A percentile compares a stretch with the other conserved stretches of the same genome.
Conservation (phyloP, 2,888 invertebrate species). For the Spilosoma lubricipeda region DNA sequence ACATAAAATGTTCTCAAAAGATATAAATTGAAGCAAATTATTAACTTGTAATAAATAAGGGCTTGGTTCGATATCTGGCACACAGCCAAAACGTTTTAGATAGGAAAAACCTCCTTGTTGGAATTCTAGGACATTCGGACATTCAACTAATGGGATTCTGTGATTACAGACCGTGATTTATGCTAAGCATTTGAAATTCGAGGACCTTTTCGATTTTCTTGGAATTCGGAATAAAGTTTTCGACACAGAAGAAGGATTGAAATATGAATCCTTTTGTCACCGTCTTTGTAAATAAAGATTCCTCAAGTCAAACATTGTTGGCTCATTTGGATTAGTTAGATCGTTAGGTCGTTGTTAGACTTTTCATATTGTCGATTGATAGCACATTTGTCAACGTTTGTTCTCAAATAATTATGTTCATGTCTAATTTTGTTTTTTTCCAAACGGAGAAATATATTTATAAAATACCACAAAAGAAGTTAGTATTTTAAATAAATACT, state of each 20-base stretch:
- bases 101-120: conserved; percentile 68
- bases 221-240: conserved; percentile 34
- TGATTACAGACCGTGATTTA: conserved; percentile 62
- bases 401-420: too few species aligned
- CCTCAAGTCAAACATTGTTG: not conserved
- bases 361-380: not conserved
- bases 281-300: not conserved
- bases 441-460: too few species aligned
- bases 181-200: conserved; percentile 48
- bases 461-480: too few species aligned
- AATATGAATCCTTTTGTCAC: not conserved
- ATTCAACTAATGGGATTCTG: conserved; percentile 67
- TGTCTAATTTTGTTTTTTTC: too few species aligned
- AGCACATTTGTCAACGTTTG: too few species aligned
- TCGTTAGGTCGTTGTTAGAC: not conserved
- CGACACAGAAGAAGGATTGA: not conserved
- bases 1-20: conserved; percentile 40
- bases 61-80: conserved; percentile 73
- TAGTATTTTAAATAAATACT: too few species aligned
- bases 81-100: conserved; percentile 76
- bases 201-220: conserved; percentile 37
- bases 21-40: conserved; percentile 80
- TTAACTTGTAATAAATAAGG: conserved; percentile 81
- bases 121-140: conserved; percentile 65
- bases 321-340: not conserved